Evolutionary conservation across 2,888 invertebrate species (phyloP).

Genomic region (Gisinianus flammeolus): DNA sequence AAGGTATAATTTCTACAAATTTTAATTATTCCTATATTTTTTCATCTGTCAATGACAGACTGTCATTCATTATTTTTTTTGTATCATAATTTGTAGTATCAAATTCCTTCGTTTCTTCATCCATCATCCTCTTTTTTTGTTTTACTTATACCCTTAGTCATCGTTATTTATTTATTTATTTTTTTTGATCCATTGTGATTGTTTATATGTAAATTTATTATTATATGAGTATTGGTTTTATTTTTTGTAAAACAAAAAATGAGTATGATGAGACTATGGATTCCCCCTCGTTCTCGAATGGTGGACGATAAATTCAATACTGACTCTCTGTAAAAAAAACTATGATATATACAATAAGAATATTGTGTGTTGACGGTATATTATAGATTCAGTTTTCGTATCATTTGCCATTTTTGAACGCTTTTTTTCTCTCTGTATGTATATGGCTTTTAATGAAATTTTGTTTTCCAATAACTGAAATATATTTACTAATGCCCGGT

Average conservation of each 20-base stretch:
- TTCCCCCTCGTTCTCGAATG: slow-evolving; percentile 43
- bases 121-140: neutral
- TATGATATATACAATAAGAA: neutral
- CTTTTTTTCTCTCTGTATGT: neutral
- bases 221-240: neutral
- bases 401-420: neutral
- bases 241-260: neutral
- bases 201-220: neutral
- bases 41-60: too few species aligned
- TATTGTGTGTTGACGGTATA: neutral
- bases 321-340: slow-evolving; percentile 19
- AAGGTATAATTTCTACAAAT: slow-evolving; percentile 65
- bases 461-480: neutral
- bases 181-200: neutral
- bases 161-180: neutral
- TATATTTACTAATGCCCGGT: neutral
- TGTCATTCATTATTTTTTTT: too few species aligned
- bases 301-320: slow-evolving; percentile 46
- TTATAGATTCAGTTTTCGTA: neutral
- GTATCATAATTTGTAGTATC: neutral
- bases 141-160: neutral
- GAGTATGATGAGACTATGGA: slow-evolving; percentile 48
- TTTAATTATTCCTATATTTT: slow-evolving; percentile 3
- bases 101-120: slow-evolving; percentile 13
- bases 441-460: neutral